Percentiles rank a stretch among this genome's conserved stretches.
Evolutionary conservation across 2,797 vertebrate species (phyloP).

Genomic region (Cetoscarus ocellatus): DNA sequence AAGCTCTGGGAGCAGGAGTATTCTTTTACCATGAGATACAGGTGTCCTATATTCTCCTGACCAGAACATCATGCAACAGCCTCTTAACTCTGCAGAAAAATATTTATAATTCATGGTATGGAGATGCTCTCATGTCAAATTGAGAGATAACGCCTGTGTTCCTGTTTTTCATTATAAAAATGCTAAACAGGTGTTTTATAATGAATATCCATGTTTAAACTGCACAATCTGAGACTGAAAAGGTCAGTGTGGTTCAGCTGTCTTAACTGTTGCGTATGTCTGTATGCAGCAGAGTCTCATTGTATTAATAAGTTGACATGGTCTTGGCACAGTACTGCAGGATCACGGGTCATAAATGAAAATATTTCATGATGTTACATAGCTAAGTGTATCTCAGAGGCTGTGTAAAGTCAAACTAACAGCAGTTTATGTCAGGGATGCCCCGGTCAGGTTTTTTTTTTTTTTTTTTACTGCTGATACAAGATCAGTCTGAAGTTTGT

Average conservation of each 20-base stretch:
- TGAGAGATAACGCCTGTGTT: constrained; percentile 34
- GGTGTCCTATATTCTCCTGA: constrained; percentile 53
- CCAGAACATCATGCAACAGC: constrained; percentile 28
- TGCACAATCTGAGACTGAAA: neutral
- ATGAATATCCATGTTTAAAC: constrained; percentile 12
- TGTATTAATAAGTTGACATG: neutral
- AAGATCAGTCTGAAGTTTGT: too few relatives aligned
- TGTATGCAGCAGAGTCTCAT: neutral
- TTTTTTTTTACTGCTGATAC: too few relatives aligned
- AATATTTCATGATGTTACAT: neutral
- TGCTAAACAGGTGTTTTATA: constrained; percentile 13
- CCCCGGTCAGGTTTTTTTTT: too few relatives aligned
- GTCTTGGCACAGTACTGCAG: neutral
- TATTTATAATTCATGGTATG: constrained; percentile 25
- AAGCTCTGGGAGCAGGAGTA: constrained; percentile 45
- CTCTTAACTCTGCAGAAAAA: constrained; percentile 11
- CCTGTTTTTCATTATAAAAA: constrained; percentile 46
- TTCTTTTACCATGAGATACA: constrained; percentile 45
- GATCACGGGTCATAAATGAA: neutral
- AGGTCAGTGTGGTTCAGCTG: neutral
- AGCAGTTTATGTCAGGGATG: neutral
- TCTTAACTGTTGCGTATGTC: neutral
- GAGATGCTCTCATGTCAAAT: constrained; percentile 25
- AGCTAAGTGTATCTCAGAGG: neutral
- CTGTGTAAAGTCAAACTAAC: neutral